Base-by-base conservation (phyloP, 2,113 vertebrate genomes). In the Donacobius atricapilla region DNA sequence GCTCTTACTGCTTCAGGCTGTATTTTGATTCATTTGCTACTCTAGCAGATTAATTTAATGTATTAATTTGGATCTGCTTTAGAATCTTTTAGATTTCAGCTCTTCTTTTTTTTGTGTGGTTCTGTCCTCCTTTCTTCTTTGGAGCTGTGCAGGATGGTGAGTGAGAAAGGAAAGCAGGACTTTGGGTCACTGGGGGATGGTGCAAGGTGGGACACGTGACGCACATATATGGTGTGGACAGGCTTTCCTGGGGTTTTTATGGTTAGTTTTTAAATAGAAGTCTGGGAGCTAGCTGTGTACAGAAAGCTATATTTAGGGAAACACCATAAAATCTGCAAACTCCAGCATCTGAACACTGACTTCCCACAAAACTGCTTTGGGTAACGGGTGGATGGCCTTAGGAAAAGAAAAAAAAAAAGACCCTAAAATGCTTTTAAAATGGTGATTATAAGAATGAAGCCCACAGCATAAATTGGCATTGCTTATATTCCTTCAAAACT, bases 151-250 rank as follows among this genome's bases (percentile, higher is more conserved):
- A 57, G 50, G 9, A 11, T 73, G 60, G 13, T 72, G 45, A 69
- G 27, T 9, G 3, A 57, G 64, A 44, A 65, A 47, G 33, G 20
- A 77, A 61, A 17, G 31, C 9, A 40, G 0, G 0, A 27, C 12
- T 57, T 33, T 2, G 23, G 33, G 15, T 50, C 23, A 12, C 56
- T 2, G 10, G 6, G 25, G 13, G 16, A 11, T 12, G n/a, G 33
- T 37, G 60, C 20, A 45, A 45, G 0, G 1, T 17, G 2, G 3
- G 7, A 39, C 23, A 30, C 0, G 0, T 37, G 48, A 20, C 12
- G 16, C 25, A n/a, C 5, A 21, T 3, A 0, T 19, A 21, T 2
- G 5, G 7, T n/a, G 15, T 73, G 4, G 13, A n/a, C 2, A 37
- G 37, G 25, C n/a, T 70, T 80, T 51, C 31, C 25, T 78, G 45